Evolutionary conservation across 2,888 invertebrate species (phyloP).

Genomic region (Cheilosia soror): DNA sequence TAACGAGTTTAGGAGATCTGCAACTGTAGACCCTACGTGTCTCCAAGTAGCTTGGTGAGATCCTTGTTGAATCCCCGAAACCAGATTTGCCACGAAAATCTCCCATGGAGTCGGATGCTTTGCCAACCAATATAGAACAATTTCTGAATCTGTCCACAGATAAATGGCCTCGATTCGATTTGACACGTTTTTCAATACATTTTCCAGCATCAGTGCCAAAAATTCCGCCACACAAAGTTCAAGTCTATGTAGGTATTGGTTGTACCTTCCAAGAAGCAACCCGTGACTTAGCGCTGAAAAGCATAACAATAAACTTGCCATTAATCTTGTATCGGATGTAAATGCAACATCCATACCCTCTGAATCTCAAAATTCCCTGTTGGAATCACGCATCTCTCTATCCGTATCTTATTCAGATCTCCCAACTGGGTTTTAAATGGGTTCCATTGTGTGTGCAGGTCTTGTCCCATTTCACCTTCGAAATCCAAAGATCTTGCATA

Average conservation of each 20-base stretch:
- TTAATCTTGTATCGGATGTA: too few relatives aligned
- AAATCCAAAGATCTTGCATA: too few relatives aligned
- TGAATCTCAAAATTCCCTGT: too few relatives aligned
- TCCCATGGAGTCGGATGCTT: slow-evolving; percentile 18
- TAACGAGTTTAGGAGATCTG: not conserved
- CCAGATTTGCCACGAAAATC: not conserved
- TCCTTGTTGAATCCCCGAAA: not conserved
- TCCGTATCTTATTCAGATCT: too few relatives aligned
- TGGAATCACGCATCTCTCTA: too few relatives aligned
- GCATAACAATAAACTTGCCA: too few relatives aligned
- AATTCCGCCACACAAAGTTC: not conserved
- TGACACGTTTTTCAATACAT: not conserved
- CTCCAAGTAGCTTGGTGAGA: not conserved
- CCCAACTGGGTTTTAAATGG: too few relatives aligned
- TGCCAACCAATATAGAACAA: slow-evolving; percentile 27
- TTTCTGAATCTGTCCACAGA: not conserved
- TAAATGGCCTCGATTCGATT: too few relatives aligned
- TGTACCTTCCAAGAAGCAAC: not conserved
- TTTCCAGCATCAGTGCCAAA: not conserved
- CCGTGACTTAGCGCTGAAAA: not conserved
- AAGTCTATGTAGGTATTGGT: not conserved
- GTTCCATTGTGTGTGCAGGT: too few relatives aligned
- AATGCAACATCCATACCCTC: too few relatives aligned
- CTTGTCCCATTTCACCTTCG: too few relatives aligned
- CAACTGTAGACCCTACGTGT: slow-evolving; percentile 12